Percentiles rank a stretch among this genome's conserved stretches.
Evolutionary conservation across 2,797 vertebrate species (phyloP).

Genomic region (Alcedo atthis): DNA sequence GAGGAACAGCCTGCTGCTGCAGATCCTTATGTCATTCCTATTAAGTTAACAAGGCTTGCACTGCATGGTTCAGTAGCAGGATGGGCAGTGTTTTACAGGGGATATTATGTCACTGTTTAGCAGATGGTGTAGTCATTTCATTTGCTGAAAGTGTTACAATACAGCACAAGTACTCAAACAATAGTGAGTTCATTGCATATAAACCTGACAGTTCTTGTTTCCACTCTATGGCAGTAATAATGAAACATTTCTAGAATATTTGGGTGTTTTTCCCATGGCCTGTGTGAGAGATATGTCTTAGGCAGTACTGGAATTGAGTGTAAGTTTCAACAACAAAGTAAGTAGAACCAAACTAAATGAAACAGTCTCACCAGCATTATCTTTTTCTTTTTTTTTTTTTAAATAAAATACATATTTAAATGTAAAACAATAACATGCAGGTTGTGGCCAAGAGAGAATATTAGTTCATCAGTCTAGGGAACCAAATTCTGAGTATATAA

Average conservation of each 20-base stretch:
- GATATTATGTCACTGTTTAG: background rate
- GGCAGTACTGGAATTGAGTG: background rate
- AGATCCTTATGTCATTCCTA: background rate
- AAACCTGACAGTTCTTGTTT: slow-evolving; percentile 25
- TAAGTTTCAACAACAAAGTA: background rate
- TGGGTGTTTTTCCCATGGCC: background rate
- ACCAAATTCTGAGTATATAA: background rate
- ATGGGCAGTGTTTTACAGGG: background rate
- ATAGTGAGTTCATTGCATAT: background rate
- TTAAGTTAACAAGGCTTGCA: background rate
- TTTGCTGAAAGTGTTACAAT: slow-evolving; percentile 6
- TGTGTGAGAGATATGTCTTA: background rate
- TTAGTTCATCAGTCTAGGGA: background rate
- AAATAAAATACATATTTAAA: background rate
- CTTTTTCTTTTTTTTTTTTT: no score
- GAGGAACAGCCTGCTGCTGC: background rate
- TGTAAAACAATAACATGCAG: background rate
- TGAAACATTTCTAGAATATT: background rate
- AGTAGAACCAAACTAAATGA: background rate
- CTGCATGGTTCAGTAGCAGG: background rate
- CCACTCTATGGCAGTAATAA: rapidly evolving
- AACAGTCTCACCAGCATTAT: background rate
- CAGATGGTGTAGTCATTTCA: slow-evolving; percentile 12
- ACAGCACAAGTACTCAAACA: background rate
- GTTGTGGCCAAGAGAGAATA: background rate